Evolutionary conservation across 1,140 invertebrate genomes (phyloP), one percentile per base, ranked within the genome.

Genomic region (Asbolus verrucosus): DNA sequence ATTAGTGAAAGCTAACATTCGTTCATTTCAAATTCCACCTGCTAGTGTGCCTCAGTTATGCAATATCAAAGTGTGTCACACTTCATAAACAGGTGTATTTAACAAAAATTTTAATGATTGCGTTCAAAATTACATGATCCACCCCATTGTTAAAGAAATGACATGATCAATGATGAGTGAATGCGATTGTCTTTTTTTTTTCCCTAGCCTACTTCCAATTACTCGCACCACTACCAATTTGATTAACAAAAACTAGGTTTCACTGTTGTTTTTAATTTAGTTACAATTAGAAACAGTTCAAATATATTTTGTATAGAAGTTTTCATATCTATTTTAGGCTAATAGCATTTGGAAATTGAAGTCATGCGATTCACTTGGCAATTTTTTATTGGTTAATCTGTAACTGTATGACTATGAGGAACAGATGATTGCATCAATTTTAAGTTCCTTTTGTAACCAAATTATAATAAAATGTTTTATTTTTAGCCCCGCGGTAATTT

Each of bases 1-100:
- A 59, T 67, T 36, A 30, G 70, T 73, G 69, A 72, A 72, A 71
- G 70, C 62, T 71, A 71, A 60, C 67, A 54, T 70, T 65, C 36
- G 63, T 60, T 30, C 36, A 54, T 39, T 66, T 46, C 19, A 65
- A 60, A 54, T 70, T 70, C 41, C 50, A 67, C 39, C 38, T 60
- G 62, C 9, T 61, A 38, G 24, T 65, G n/a, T n/a, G 54, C 33
- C 41, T 70, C 67, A 27, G 69, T 76, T 74, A 74, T 76, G 75
- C 74, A 76, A 74, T 74, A 13, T 30, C 60, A 70, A 76, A 73
- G 72, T 76, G 65, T 76, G 75, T 76, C 73, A 74, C 46, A 54
- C 46, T 54, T 54, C 43, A 54, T 54, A 54, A 54, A 54, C 46
- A 27, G 13, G 18, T 54, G 19, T n/a, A 27, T 18, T 46, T 46